Conservation (phyloP, 2,113 vertebrate species). For the Sebastes schlegelii region DNA sequence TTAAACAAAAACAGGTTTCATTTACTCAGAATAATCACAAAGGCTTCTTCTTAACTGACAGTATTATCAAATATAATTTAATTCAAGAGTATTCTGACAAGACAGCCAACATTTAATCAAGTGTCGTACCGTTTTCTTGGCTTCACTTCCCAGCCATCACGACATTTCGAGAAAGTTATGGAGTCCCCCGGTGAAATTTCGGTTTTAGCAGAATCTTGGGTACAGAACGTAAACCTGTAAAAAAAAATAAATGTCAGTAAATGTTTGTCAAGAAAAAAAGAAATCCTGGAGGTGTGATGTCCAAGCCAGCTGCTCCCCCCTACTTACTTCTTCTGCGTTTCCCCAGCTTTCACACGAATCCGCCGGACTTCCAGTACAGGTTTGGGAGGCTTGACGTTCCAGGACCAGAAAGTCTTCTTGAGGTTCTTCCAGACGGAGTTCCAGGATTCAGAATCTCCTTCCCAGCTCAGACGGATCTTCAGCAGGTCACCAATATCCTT, state of each 20-base stretch:
- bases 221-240: constrained; percentile 91
- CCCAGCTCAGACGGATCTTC: constrained; percentile 92
- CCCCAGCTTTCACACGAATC: constrained; percentile 94
- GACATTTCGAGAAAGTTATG: constrained; percentile 90
- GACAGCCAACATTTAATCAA: background rate
- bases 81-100: background rate
- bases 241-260: background rate
- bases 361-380: constrained; percentile 87
- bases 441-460: constrained; percentile 84
- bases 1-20: constrained; percentile 2
- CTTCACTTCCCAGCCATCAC: constrained; percentile 89
- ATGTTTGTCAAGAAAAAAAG: background rate
- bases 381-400: constrained; percentile 43
- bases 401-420: constrained; percentile 80
- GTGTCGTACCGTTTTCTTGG: constrained; percentile 81
- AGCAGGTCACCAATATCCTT: constrained; percentile 94
- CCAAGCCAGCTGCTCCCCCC: accelerated
- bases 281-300: background rate
- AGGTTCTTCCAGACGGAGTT: constrained; percentile 86
- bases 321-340: constrained; percentile 93
- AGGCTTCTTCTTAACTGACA: background rate
- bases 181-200: constrained; percentile 89
- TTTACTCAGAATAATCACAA: background rate
- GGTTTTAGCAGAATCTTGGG: constrained; percentile 81
- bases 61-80: background rate